Evolutionary conservation across 2,113 vertebrate species (phyloP), one percentile per base, ranked within the genome.

Genomic region (Microtus pennsylvanicus): DNA sequence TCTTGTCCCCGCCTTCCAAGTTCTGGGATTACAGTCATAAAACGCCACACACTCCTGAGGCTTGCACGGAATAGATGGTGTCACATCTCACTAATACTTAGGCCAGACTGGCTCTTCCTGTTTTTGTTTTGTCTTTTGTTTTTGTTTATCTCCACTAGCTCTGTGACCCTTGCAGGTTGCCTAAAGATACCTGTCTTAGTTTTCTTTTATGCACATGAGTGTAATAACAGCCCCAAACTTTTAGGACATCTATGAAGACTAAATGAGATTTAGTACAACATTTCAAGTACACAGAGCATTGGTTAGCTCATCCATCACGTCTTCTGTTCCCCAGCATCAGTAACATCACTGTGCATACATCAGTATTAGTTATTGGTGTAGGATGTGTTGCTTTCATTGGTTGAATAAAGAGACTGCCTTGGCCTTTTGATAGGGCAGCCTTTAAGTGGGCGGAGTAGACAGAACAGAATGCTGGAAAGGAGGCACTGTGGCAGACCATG

Each of bases 81-180:
- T 12, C 10, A 76, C 12, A 92, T 92, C 89, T 77, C 58, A 70
- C 80, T 95, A 76, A 75, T 52, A 74, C 33, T 87, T 30, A 94
- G 90, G 11, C 14, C 61, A 72, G 50, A 75, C 38, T 82, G 0
- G 14, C 3, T 76, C 24, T 63, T 83, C n/a, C n/a, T 63, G 80
- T 47, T 5, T 63, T 83, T 63, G 21, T 63, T 63, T 28, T 24
- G 13, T n/a, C 58, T n/a, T n/a, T 58, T 81, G 47, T 7, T 58
- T 89, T 96, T 52, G n/a, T 63, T 0, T 70, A 35, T 33, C 24
- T 65, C 26, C 0, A 76, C 3, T 78, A 81, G 65, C 19, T 81
- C 50, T 92, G 24, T 9, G n/a, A 35, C 5, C 50, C 45, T 86
- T 11, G 35, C 7, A 76, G 30, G 4, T 65, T 78, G 38, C 3